These are phyloP conservation scores for Balanococcus diminutus DNA, from an alignment of 2,888 invertebrate genomes.

Conservation along the genomic window DNA sequence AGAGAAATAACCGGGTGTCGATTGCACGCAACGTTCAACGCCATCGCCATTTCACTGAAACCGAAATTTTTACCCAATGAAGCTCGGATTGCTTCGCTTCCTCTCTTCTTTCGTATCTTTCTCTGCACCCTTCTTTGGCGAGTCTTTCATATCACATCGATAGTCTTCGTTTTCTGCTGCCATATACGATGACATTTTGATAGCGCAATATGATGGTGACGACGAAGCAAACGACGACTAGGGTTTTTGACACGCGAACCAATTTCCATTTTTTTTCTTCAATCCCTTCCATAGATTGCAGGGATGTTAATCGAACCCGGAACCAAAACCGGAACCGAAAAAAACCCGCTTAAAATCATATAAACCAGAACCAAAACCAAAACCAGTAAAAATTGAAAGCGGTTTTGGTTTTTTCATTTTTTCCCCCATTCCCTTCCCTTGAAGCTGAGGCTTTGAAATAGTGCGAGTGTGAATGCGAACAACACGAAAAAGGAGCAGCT, in stretches of 20 bases:
- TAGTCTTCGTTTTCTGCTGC: neutral
- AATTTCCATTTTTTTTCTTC: neutral
- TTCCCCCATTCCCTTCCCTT: too few relatives aligned
- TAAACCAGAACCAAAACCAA: too few relatives aligned
- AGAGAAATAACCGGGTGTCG: neutral
- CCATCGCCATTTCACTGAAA: neutral
- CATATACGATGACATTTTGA: neutral
- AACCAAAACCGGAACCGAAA: too few relatives aligned
- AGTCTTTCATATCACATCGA: neutral
- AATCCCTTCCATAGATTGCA: too few relatives aligned
- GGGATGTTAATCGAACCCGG: too few relatives aligned
- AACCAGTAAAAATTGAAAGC: too few relatives aligned
- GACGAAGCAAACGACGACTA: neutral
- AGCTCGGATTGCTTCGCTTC: neutral
- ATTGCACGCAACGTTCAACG: neutral
- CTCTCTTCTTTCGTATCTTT: neutral
- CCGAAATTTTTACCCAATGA: neutral
- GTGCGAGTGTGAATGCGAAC: too few relatives aligned
- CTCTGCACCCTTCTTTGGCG: too few relatives aligned
- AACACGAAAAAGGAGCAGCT: too few relatives aligned
- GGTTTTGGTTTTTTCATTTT: too few relatives aligned
- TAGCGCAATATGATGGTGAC: neutral
- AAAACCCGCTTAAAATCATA: too few relatives aligned
- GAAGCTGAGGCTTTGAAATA: too few relatives aligned
- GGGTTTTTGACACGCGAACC: neutral